Percentiles rank a stretch among this genome's conserved stretches.
Evolutionary conservation across 2,797 vertebrate species (phyloP).

Genomic region (Avahi laniger): DNA sequence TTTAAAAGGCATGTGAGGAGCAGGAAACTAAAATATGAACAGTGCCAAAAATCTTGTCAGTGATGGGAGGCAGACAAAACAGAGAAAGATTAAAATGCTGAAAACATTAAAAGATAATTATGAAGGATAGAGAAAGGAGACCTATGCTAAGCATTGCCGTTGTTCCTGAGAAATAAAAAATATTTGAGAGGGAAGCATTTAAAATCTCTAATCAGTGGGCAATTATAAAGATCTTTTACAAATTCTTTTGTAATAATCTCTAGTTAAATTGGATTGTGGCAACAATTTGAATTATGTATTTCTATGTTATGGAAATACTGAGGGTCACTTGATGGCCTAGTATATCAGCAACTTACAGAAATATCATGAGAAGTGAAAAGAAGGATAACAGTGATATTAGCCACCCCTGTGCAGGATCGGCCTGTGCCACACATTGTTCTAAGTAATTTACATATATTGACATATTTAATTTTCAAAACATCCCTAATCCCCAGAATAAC

Average conservation of each 20-base stretch:
- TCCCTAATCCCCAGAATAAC: neutral
- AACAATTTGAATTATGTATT: neutral
- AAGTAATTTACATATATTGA: neutral
- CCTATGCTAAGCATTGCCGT: neutral
- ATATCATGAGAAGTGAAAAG: neutral
- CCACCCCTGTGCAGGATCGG: rapidly evolving
- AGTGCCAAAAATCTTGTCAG: neutral
- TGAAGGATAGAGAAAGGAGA: neutral
- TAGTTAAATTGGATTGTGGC: neutral
- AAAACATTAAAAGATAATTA: neutral
- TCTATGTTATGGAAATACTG: neutral
- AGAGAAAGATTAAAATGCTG: neutral
- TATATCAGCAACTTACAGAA: neutral
- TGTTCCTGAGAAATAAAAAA: neutral
- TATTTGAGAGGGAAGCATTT: neutral
- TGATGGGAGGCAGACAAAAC: neutral
- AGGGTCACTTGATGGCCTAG: neutral
- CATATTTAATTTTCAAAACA: neutral
- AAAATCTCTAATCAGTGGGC: neutral
- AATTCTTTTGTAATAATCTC: neutral
- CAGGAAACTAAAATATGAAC: neutral
- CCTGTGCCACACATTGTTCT: neutral
- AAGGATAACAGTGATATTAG: neutral
- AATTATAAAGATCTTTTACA: neutral
- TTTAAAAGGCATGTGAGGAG: neutral